These are phyloP conservation scores for Dendronephthya gigantea DNA, from an alignment of 64 coral and sea anemone species.

Conservation along the genomic window DNA sequence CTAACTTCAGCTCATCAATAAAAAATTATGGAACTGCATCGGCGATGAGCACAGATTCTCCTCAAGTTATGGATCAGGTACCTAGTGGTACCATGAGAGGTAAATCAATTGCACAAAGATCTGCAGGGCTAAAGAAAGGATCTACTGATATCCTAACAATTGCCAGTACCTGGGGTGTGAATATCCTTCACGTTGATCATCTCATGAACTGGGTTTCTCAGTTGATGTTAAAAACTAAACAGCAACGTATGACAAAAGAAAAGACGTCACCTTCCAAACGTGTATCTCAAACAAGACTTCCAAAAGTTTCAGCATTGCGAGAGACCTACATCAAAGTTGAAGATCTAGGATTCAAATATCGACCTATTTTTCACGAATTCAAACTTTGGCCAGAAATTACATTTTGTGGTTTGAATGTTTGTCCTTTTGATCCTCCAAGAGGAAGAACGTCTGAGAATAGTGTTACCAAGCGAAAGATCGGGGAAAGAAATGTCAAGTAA, in stretches of 20 bases:
- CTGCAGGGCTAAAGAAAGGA: not conserved
- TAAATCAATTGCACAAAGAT: not conserved
- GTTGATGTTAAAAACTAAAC: not conserved
- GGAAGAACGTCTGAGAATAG: not conserved
- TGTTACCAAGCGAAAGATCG: not conserved
- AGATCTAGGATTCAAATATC: not conserved
- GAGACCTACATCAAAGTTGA: constrained; percentile 11
- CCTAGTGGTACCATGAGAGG: not conserved
- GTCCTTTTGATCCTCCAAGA: not conserved
- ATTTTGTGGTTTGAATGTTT: not conserved
- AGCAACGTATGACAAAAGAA: not conserved
- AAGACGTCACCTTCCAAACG: not conserved
- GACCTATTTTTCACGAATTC: constrained; percentile 1
- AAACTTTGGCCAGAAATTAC: not conserved
- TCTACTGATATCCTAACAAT: not conserved
- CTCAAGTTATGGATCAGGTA: not conserved
- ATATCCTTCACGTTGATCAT: not conserved
- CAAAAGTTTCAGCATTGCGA: not conserved
- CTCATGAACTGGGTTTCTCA: not conserved
- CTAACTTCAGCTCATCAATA: not conserved
- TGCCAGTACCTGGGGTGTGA: not conserved
- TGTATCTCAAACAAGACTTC: not conserved
- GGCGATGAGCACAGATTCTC: constrained; percentile 13
- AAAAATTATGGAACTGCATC: not conserved
- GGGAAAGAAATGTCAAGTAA: not conserved